A percentile compares a stretch with the other conserved stretches of the same genome.
phyloP scores from a whole-genome alignment of 2,888 invertebrate genomes.

The Aspidiotus rigidus region DNA sequence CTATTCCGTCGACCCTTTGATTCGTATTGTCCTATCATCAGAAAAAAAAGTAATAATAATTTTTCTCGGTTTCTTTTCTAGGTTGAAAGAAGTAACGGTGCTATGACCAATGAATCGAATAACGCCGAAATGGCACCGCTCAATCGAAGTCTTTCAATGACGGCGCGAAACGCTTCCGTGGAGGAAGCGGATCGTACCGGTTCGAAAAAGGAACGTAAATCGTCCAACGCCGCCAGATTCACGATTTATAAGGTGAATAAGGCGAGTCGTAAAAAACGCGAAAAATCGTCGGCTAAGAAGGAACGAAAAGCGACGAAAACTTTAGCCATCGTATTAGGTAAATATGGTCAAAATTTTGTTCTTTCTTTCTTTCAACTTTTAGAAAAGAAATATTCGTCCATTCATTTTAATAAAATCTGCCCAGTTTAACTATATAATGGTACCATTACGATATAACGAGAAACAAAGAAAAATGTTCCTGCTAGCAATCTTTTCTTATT shows the following conservation, averaged over 20 bases:
- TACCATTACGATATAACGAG: background rate
- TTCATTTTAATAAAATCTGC: background rate
- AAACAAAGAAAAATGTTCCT: constrained; percentile 1
- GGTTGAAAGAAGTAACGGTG: constrained; percentile 41
- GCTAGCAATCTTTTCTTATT: background rate
- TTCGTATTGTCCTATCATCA: too few relatives aligned
- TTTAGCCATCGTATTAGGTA: constrained; percentile 94
- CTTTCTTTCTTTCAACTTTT: constrained; percentile 3
- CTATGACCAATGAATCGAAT: constrained; percentile 42
- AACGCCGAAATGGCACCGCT: constrained; percentile 39
- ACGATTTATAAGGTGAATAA: constrained; percentile 90
- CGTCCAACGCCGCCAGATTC: constrained; percentile 62
- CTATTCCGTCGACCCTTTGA: too few relatives aligned
- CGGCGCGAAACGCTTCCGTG: constrained; percentile 39
- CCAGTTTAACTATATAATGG: background rate
- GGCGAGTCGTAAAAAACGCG: constrained; percentile 86
- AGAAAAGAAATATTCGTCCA: background rate
- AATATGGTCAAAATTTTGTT: constrained; percentile 43
- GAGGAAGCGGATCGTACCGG: constrained; percentile 40
- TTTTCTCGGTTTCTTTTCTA: background rate
- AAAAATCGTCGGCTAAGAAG: constrained; percentile 85
- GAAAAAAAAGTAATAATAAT: background rate
- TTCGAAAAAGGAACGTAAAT: constrained; percentile 62
- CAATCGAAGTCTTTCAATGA: constrained; percentile 41
- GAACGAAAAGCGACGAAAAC: constrained; percentile 98